Percentiles rank a stretch among this genome's conserved stretches.
phyloP scores from a whole-genome alignment of 2,113 vertebrate genomes.

The Tachysurus vachellii region DNA sequence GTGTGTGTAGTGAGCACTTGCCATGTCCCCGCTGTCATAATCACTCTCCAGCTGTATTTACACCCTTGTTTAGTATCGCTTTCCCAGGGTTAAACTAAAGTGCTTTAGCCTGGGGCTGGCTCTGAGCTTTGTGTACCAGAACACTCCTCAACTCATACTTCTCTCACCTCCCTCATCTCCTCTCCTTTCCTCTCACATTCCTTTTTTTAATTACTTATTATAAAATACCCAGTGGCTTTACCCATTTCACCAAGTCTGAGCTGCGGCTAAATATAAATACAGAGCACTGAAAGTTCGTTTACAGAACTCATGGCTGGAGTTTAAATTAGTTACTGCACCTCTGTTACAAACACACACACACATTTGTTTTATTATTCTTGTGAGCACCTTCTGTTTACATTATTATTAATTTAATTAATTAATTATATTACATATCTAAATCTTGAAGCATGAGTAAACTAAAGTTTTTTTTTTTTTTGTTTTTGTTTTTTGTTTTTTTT shows the following conservation, averaged over 20 bases:
- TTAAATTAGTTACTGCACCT: slow-evolving; percentile 34
- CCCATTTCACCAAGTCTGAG: slow-evolving; percentile 48
- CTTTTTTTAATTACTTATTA: slow-evolving; percentile 54
- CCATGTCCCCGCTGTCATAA: slow-evolving; percentile 33
- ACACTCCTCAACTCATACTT: slow-evolving; percentile 12
- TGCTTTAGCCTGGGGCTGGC: slow-evolving; percentile 62
- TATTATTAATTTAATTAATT: neutral
- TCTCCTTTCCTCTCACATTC: slow-evolving; percentile 4
- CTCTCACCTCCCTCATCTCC: slow-evolving; percentile 28
- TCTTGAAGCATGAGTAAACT: neutral
- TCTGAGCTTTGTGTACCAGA: slow-evolving; percentile 60
- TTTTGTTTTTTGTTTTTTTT: too few relatives aligned
- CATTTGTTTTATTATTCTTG: neutral
- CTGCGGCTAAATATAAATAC: slow-evolving; percentile 63
- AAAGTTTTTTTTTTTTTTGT: neutral
- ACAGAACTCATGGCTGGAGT: slow-evolving; percentile 40
- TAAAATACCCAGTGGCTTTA: slow-evolving; percentile 55
- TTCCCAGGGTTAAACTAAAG: slow-evolving; percentile 65
- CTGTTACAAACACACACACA: neutral
- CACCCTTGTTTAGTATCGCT: slow-evolving; percentile 65
- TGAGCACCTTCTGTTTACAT: neutral
- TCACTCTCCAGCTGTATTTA: slow-evolving; percentile 57
- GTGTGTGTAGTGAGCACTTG: slow-evolving; percentile 31
- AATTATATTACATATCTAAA: too few relatives aligned
- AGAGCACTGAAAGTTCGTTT: slow-evolving; percentile 53